Base-by-base conservation (phyloP, 2,888 invertebrate genomes). In the Tenthredo livida region DNA sequence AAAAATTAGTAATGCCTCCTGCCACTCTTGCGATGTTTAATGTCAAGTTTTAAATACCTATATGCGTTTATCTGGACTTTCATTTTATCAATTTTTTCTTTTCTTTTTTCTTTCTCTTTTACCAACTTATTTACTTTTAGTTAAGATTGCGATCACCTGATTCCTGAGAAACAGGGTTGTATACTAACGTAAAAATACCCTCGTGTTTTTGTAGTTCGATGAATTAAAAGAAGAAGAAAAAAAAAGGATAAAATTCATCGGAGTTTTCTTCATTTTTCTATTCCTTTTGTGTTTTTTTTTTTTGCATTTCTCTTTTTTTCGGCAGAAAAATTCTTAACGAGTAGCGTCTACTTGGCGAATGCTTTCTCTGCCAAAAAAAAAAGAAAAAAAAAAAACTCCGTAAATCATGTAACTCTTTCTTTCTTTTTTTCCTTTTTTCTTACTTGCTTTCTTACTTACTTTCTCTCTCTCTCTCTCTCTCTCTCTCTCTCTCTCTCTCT, bases 261-360 rank as follows among this genome's bases (percentile, higher is more conserved):
- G 75, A 25, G 37, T 21, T 43, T 43, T 80, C 65, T 85, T 33
- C 15, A 33, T 89, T 88, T 87, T 86, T 77, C 67, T 83, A 47
- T 75, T 72, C 58, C 33, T 50, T 21, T 37, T 37, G 0, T 33
- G 2, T 37, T 37, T 7, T 85, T 58, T 29, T 84, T 83, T 84
- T 54, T 58, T 85, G 50, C 37, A 2, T 37, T n/a, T 67, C 33
- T 65, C 65, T 12, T 78, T 75, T 87, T 65, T 86, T 85, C 25
- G 43, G 17, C 83, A 84, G 70, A 67, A 83, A 47, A 43, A 7
- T 33, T 7, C 17, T 67, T 83, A 47, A 29, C 40, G 47, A 47
- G 47, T 84, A 47, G 33, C 21, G 67, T 70, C 33, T 12, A 72
- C n/a, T 47, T 54, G 43, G 54, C 21, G 29, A 40, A 43, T 75